Conservation (phyloP, 1,140 invertebrate genomes). For the Sitophilus oryzae region DNA sequence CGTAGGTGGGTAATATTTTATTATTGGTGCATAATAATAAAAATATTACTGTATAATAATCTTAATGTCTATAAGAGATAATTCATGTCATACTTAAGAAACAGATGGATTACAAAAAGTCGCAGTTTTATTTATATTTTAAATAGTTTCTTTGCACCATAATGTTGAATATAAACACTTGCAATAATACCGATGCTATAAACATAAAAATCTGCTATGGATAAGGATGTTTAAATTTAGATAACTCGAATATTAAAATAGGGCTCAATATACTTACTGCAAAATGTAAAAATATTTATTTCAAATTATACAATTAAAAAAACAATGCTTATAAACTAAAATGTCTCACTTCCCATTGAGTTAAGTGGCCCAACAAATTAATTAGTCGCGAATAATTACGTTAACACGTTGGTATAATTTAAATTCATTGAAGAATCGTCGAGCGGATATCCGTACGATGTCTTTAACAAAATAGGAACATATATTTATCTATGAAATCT, state of each 20-base stretch:
- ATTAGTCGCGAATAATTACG: constrained; percentile 2
- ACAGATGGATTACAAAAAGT: no score
- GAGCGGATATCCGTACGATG: constrained; percentile 5
- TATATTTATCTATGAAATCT: neutral
- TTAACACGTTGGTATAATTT: constrained; percentile 2
- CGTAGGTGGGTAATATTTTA: no score
- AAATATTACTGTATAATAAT: no score
- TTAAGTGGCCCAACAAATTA: constrained; percentile 1
- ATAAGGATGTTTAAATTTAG: neutral
- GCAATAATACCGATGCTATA: no score
- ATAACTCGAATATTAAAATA: neutral
- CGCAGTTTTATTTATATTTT: no score
- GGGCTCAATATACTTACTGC: neutral
- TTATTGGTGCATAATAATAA: no score
- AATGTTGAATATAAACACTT: no score
- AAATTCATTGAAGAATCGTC: constrained; percentile 2
- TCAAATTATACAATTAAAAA: neutral
- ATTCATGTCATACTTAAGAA: no score
- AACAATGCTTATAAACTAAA: neutral
- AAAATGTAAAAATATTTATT: neutral
- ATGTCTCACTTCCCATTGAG: neutral
- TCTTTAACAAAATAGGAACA: constrained; percentile 4
- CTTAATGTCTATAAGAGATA: no score
- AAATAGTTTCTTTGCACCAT: no score
- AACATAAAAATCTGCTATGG: neutral